Evolutionary conservation across 2,113 vertebrate genomes (phyloP).

Genomic region (Edolisoma coerulescens): DNA sequence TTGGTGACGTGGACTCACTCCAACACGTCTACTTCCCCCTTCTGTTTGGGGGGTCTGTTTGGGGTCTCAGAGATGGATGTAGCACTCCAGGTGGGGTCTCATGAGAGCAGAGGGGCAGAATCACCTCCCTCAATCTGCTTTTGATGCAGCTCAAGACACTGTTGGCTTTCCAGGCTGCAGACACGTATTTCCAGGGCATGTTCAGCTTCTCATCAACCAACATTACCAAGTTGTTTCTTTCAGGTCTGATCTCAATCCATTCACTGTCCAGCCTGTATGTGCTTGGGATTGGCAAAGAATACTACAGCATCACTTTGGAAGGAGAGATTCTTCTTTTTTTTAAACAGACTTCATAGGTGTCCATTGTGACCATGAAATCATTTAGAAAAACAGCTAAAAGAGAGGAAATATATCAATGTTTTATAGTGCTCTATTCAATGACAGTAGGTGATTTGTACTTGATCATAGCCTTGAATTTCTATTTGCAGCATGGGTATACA

Average conservation of each 20-base stretch:
- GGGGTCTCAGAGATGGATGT: too few species aligned
- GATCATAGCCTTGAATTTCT: slow-evolving; percentile 10
- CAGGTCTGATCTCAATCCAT: not conserved
- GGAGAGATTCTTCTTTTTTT: not conserved
- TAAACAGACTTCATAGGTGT: not conserved
- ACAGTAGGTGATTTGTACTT: not conserved
- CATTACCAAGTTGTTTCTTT: not conserved
- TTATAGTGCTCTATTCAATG: not conserved
- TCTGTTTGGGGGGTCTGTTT: not conserved
- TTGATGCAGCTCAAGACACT: too few species aligned
- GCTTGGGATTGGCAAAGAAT: not conserved
- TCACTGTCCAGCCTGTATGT: not conserved
- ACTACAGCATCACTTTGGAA: not conserved
- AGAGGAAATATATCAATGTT: not conserved
- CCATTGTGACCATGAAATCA: not conserved
- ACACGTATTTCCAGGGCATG: too few species aligned
- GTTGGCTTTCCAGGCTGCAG: not conserved
- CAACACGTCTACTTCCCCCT: fast-evolving
- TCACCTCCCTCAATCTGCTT: not conserved
- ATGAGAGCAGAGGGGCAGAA: not conserved
- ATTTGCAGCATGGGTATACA: not conserved
- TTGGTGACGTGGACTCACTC: not conserved
- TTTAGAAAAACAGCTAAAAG: slow-evolving; percentile 2
- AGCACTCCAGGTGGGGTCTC: too few species aligned
- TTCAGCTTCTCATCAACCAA: not conserved